Conservation (phyloP, 2,888 invertebrate species). For the Sminthurides aquaticus region DNA sequence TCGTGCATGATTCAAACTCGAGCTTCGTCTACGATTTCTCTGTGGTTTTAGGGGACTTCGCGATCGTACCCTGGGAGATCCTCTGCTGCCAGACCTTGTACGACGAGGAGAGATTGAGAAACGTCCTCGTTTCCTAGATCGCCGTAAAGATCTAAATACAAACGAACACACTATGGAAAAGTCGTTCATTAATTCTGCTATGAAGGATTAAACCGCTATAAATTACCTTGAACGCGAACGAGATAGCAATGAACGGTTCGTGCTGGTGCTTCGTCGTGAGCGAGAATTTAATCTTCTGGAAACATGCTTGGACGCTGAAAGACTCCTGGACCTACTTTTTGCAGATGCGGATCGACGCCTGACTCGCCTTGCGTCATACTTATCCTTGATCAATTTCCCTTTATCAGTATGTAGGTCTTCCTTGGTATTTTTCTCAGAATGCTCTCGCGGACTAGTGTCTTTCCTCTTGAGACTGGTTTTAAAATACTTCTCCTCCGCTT, state of each 20-base stretch:
- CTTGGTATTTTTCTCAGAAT: slow-evolving; percentile 22
- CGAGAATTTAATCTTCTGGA: slow-evolving; percentile 12
- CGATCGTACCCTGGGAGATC: slow-evolving; percentile 20
- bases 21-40: slow-evolving; percentile 47
- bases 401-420: slow-evolving; percentile 33
- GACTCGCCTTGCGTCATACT: no score
- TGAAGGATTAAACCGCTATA: no score
- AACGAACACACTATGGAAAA: no score
- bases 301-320: slow-evolving; percentile 8
- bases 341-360: no score
- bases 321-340: slow-evolving; percentile 45
- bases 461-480: slow-evolving; percentile 45
- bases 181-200: no score
- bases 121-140: slow-evolving; percentile 11
- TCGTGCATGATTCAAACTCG: slow-evolving; percentile 44
- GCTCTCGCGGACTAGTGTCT: slow-evolving; percentile 8
- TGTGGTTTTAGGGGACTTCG: slow-evolving; percentile 45
- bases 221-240: slow-evolving; percentile 28
- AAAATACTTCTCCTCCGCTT: slow-evolving; percentile 46
- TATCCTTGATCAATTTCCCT: no score
- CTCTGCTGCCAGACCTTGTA: slow-evolving; percentile 28
- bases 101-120: slow-evolving; percentile 17
- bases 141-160: slow-evolving; percentile 17
- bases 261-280: slow-evolving; percentile 18
- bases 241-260: slow-evolving; percentile 21